Conservation (phyloP, 2,888 invertebrate species). For the Tachina fera region DNA sequence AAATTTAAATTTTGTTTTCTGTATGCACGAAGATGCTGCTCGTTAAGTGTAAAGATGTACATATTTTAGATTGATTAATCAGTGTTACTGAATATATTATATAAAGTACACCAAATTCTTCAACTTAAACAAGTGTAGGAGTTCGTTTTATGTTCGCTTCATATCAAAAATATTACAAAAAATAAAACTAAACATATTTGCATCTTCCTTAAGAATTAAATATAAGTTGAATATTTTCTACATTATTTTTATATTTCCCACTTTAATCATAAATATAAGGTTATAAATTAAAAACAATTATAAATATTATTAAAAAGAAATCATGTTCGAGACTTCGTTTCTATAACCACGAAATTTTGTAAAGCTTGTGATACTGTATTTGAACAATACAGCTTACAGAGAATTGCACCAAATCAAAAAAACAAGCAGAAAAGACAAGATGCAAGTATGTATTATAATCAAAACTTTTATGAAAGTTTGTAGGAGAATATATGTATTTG, state of each 20-base stretch:
- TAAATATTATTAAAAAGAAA: no score
- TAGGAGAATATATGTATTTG: constrained; percentile 2
- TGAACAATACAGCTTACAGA: neutral
- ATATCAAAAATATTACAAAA: no score
- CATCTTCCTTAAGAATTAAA: no score
- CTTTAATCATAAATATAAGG: no score
- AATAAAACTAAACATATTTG: no score
- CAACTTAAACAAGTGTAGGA: no score
- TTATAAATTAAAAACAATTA: no score
- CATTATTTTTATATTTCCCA: no score
- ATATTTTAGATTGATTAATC: constrained; percentile 38
- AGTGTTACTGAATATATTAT: neutral
- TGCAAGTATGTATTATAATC: constrained; percentile 8
- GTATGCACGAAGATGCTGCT: neutral
- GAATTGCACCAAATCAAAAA: neutral
- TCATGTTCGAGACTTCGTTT: neutral
- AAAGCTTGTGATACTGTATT: neutral
- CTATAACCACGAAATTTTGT: neutral
- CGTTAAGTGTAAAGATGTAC: constrained; percentile 34
- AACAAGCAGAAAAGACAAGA: constrained; percentile 9
- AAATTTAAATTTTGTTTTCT: constrained; percentile 10
- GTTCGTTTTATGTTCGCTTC: no score
- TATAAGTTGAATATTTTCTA: no score
- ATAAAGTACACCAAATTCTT: no score
- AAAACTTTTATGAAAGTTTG: constrained; percentile 20